phyloP scores from a whole-genome alignment of 2,888 invertebrate genomes.

The Neelides folsomi region DNA sequence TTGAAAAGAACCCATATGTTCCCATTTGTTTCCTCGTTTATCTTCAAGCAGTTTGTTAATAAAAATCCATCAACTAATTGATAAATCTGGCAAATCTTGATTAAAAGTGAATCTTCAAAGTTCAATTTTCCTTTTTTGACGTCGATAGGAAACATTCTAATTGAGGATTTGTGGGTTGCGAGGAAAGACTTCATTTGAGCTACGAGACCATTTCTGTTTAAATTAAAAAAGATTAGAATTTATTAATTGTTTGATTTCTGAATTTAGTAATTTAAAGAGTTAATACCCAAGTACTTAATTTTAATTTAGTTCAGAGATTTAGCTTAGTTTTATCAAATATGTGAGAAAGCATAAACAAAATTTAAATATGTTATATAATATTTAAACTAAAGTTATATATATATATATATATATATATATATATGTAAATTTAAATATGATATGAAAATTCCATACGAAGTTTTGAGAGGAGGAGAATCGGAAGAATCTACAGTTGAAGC shows the following conservation, averaged over 20 bases:
- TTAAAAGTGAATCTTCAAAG: not conserved
- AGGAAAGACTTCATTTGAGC: not conserved
- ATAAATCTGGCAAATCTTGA: not conserved
- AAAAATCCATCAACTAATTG: not conserved
- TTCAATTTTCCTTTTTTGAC: slow-evolving; percentile 1
- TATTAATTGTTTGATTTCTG: too few relatives aligned
- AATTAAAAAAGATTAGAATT: too few relatives aligned
- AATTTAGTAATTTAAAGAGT: too few relatives aligned
- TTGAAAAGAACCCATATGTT: slow-evolving; percentile 7
- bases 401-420: too few relatives aligned
- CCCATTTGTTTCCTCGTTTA: not conserved
- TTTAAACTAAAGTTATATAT: too few relatives aligned
- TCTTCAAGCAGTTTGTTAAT: slow-evolving; percentile 4
- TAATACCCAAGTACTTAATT: too few relatives aligned
- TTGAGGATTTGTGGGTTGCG: slow-evolving; percentile 1
- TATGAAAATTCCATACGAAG: too few relatives aligned
- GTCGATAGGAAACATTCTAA: slow-evolving; percentile 3
- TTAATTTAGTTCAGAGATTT: too few relatives aligned
- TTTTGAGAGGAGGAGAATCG: not conserved
- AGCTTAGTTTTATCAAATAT: too few relatives aligned
- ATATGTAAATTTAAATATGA: too few relatives aligned
- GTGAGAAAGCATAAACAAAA: too few relatives aligned
- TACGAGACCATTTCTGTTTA: not conserved
- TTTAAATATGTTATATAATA: too few relatives aligned
- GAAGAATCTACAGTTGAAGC: not conserved